Evolutionary conservation across 1,140 invertebrate species (phyloP).

Genomic region (Procambarus virginalis): DNA sequence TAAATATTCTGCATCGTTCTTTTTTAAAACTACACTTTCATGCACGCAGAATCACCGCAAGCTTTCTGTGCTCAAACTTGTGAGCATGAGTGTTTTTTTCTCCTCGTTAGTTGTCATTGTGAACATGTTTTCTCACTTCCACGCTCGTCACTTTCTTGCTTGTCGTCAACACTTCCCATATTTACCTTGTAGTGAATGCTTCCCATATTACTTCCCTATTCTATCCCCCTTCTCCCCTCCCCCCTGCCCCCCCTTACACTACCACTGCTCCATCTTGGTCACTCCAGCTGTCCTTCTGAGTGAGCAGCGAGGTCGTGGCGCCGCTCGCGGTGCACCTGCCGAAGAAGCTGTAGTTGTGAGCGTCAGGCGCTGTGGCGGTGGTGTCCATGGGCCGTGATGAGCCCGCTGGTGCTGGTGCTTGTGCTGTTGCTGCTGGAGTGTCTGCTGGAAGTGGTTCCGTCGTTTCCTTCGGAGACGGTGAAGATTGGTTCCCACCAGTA

Average conservation of each 20-base stretch:
- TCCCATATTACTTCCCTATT: no score
- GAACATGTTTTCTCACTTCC: no score
- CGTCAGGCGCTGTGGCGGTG: background rate
- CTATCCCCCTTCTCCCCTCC: background rate
- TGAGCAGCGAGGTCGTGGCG: conserved; percentile 4
- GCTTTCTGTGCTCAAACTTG: no score
- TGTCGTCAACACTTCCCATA: no score
- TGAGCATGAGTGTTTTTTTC: no score
- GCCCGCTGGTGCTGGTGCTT: background rate
- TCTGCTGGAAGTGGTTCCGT: background rate
- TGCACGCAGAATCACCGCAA: no score
- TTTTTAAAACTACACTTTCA: no score
- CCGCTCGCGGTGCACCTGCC: background rate
- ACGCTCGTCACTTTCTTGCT: no score
- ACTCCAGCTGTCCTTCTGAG: conserved; percentile 17
- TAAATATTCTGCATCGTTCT: no score
- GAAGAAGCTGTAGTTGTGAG: background rate
- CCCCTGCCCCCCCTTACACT: background rate
- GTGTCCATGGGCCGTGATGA: background rate
- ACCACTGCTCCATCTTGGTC: conserved; percentile 19
- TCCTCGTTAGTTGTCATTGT: no score
- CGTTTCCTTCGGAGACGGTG: conserved; percentile 36
- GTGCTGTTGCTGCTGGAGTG: background rate
- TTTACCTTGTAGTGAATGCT: no score
- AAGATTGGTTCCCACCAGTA: conserved; percentile 46